These are phyloP conservation scores for Cephus pulcher DNA, from an alignment of 2,888 invertebrate genomes.

Conservation along the genomic window DNA sequence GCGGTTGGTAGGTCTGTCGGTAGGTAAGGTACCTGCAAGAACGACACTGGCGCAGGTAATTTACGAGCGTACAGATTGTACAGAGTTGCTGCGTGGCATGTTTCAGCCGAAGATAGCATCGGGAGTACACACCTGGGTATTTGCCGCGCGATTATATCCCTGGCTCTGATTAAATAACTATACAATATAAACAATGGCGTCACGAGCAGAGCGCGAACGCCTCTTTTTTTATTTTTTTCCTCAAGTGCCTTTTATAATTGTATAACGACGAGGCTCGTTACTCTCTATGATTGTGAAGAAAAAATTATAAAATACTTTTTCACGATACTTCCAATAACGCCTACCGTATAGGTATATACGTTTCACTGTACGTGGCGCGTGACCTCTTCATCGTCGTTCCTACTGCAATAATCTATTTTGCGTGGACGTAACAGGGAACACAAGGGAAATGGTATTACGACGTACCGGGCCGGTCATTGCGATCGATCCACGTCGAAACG, in stretches of 20 bases:
- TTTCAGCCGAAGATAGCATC: slow-evolving; percentile 42
- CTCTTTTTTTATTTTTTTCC: neutral
- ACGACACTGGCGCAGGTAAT: slow-evolving; percentile 36
- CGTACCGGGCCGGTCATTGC: neutral
- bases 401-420: neutral
- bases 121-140: slow-evolving; percentile 43
- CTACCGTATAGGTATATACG: neutral
- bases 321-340: neutral
- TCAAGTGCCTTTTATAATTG: neutral
- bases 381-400: neutral
- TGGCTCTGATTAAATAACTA: slow-evolving; percentile 43
- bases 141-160: slow-evolving; percentile 25
- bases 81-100: slow-evolving; percentile 44
- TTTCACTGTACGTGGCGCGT: neutral
- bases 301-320: neutral
- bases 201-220: neutral
- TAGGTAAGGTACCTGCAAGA: slow-evolving; percentile 35
- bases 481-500: neutral
- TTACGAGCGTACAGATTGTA: slow-evolving; percentile 44
- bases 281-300: neutral
- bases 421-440: neutral
- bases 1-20: slow-evolving; percentile 27
- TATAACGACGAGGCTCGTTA: neutral
- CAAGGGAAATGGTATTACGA: neutral
- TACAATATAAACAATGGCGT: slow-evolving; percentile 31